Conservation (phyloP, 2,888 invertebrate genomes). For the Coecobrya sp. region DNA sequence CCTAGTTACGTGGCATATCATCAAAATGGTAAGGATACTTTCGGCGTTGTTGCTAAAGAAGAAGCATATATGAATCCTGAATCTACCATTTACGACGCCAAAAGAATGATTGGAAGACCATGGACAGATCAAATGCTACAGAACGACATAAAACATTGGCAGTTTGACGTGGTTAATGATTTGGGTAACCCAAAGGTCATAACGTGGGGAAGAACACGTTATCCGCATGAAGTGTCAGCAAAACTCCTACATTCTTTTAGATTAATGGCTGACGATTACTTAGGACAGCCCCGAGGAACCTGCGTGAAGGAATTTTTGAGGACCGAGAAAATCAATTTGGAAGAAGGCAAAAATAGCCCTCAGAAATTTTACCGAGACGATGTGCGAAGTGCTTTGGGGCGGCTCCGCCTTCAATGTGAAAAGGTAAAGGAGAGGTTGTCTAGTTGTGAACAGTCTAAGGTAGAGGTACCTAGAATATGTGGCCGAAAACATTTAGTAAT, state of each 20-base stretch:
- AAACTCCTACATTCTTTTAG: too few relatives aligned
- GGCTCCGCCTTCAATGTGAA: conserved; percentile 91
- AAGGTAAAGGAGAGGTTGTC: conserved; percentile 99
- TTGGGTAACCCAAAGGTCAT: conserved; percentile 89
- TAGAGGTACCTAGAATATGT: conserved; percentile 99
- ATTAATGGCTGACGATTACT: conserved; percentile 59
- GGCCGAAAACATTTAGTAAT: conserved; percentile 99
- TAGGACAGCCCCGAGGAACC: conserved; percentile 89
- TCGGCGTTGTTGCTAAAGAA: background rate
- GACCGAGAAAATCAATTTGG: too few relatives aligned
- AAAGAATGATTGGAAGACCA: conserved; percentile 48
- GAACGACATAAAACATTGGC: background rate
- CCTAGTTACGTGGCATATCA: conserved; percentile 91
- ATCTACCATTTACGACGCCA: conserved; percentile 52
- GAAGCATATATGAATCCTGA: background rate
- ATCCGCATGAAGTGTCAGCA: conserved; percentile 72
- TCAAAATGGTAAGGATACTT: conserved; percentile 88
- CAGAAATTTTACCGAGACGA: background rate
- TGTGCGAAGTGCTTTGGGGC: conserved; percentile 88
- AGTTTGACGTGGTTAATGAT: conserved; percentile 27
- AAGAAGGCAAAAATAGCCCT: too few relatives aligned
- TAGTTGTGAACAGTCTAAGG: conserved; percentile 97
- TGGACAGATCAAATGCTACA: conserved; percentile 16
- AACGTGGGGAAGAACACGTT: conserved; percentile 52
- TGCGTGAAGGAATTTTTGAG: background rate